Conservation (phyloP, 2,797 vertebrate species). For the Phataginus tricuspis region DNA sequence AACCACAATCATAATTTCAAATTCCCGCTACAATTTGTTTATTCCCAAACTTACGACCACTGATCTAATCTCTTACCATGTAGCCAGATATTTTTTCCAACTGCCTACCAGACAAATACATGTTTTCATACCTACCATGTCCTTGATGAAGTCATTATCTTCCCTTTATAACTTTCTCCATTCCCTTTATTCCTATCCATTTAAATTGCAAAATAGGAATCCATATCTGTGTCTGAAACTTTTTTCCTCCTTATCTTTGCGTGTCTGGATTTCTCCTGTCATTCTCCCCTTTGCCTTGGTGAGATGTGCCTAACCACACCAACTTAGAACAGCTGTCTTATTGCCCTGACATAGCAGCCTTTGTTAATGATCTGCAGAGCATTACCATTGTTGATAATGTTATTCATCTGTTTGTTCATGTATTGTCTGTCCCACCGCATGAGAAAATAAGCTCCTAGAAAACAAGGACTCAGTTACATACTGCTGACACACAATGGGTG, state of each 20-base stretch:
- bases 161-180: neutral
- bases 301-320: neutral
- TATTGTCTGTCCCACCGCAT: neutral
- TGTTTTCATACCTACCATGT: neutral
- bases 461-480: neutral
- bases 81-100: neutral
- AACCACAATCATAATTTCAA: neutral
- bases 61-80: neutral
- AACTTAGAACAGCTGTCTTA: neutral
- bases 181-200: neutral
- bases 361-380: neutral
- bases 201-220: neutral
- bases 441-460: neutral
- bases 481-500: neutral
- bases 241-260: neutral
- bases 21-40: neutral
- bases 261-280: neutral
- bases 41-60: neutral
- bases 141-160: neutral
- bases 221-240: neutral
- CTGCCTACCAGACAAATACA: neutral
- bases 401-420: neutral
- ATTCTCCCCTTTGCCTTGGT: neutral
- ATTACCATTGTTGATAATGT: neutral
- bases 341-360: neutral